Conservation (phyloP, 2,113 vertebrate species). For the Rynchops niger region DNA sequence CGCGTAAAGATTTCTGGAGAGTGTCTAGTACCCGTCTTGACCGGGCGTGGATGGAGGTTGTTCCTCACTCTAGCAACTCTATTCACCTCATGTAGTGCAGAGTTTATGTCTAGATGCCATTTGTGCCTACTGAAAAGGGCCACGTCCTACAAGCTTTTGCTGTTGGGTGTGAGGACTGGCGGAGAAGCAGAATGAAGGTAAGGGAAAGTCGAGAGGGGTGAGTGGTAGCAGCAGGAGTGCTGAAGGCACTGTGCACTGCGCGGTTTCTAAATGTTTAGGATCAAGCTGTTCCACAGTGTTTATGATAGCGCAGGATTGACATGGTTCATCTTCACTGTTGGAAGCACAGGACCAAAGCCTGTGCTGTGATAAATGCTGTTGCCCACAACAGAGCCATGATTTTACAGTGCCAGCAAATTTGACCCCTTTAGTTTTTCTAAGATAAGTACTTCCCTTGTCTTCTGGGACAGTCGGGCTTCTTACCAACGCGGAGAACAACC, state of each 20-base stretch:
- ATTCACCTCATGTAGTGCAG: accelerated
- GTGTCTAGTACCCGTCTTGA: not conserved
- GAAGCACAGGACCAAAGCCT: not conserved
- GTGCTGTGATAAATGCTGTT: not conserved
- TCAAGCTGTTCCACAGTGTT: not conserved
- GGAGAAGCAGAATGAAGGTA: not conserved
- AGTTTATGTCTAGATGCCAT: not conserved
- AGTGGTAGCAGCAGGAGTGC: not conserved
- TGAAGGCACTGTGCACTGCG: not conserved
- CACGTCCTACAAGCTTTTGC: not conserved
- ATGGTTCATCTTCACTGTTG: not conserved
- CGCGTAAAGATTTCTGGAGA: not conserved
- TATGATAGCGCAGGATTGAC: not conserved
- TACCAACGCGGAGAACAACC: not conserved
- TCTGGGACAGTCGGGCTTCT: not conserved
- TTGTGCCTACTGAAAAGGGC: not conserved
- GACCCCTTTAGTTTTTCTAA: not conserved
- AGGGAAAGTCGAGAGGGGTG: not conserved
- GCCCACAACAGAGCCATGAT: not conserved
- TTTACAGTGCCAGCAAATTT: not conserved
- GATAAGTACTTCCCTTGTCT: not conserved
- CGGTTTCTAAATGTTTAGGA: not conserved
- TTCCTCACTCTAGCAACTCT: not conserved
- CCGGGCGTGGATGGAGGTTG: not conserved
- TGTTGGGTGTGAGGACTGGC: not conserved